These are phyloP conservation scores for Pipa parva DNA, from an alignment of 2,113 vertebrate species.

Conservation along the genomic window DNA sequence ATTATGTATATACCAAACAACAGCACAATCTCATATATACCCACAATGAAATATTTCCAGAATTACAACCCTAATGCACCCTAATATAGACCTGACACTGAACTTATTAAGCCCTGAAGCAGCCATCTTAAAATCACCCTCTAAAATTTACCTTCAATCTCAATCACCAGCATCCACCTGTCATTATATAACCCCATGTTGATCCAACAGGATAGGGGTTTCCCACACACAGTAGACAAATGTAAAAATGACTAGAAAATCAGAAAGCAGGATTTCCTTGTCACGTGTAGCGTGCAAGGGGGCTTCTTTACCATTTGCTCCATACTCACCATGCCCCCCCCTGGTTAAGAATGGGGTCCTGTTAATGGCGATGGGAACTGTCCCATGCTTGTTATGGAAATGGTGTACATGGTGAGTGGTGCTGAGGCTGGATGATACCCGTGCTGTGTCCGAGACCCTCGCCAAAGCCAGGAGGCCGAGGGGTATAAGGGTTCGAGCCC, in stretches of 20 bases:
- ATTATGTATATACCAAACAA: no score
- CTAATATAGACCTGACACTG: background rate
- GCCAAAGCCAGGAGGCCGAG: conserved; percentile 49
- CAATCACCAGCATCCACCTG: background rate
- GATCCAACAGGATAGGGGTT: background rate
- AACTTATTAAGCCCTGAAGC: background rate
- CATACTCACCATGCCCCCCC: conserved; percentile 84
- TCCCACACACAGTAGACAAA: background rate
- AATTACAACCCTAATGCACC: conserved; percentile 5
- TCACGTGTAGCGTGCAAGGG: background rate
- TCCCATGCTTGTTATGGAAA: conserved; percentile 91
- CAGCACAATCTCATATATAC: no score
- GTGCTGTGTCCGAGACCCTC: conserved; percentile 71
- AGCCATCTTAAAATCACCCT: conserved; percentile 21
- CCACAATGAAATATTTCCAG: background rate
- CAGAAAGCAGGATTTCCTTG: background rate
- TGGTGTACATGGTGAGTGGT: conserved; percentile 94
- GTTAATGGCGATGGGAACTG: conserved; percentile 91
- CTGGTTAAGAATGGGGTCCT: conserved; percentile 89
- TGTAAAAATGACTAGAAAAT: background rate
- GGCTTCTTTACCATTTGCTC: background rate
- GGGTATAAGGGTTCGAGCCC: conserved; percentile 43
- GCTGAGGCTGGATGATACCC: conserved; percentile 89
- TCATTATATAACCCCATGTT: background rate
- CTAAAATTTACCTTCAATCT: background rate